Base-by-base conservation (phyloP, 1,140 invertebrate species). In the Ylistrum balloti region DNA sequence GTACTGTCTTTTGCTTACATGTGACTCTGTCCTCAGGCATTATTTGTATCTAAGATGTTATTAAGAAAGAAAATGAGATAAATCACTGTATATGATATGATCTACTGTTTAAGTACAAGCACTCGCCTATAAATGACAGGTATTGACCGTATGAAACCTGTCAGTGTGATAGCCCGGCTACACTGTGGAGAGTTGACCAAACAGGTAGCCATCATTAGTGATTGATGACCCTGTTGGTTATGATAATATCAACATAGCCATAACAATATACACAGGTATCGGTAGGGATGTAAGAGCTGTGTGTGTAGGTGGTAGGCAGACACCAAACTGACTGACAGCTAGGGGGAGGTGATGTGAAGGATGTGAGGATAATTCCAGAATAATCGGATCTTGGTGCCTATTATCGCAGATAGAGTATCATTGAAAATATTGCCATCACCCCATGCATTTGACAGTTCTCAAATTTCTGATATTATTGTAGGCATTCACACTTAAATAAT, bases 31-130 rank as follows among this genome's bases (percentile, higher is more conserved):
- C n/a, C 56, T 74, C n/a, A 7, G 45, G 45, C 45, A 17, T 13
- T 38, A 38, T 38, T 38, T 45, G 41, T 17, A 74, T 28, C 28
- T 1, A 74, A 74, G 56, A 74, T 28, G 11, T 28, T 28, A n/a
- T 74, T 28, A 74, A 7, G n/a, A n/a, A 74, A 0, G 56, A 28
- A 7, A 74, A 74, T 74, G 56, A 74, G 28, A 74, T 74, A 74
- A 74, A 74, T 74, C 56, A 74, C 45, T 74, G 56, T 74, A 74
- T 74, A 74, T n/a, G 56, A 74, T n/a, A n/a, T 74, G 56, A 3
- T 74, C 56, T 74, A 17, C 9, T 74, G 56, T n/a, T 28, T 28
- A 74, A 74, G 56, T 74, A n/a, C 56, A 74, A 74, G n/a, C 22
- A 3, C 17, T 5, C 0, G 7, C 56, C 56, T 74, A 74, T 74